Base-by-base conservation (phyloP, 2,797 vertebrate species). In the Muscicapa comitata region DNA sequence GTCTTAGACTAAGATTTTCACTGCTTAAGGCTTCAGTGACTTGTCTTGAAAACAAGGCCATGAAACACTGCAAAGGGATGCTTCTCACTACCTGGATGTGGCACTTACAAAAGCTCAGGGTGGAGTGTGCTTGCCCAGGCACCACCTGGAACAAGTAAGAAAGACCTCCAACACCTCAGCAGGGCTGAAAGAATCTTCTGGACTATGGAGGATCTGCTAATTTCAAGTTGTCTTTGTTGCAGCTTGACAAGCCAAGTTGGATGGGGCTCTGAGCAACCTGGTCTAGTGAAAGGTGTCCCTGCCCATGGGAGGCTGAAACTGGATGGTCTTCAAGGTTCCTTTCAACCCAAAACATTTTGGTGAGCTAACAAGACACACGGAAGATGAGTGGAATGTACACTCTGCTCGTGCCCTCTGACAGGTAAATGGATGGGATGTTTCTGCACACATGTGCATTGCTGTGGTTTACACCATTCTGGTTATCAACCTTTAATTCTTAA, bases 401-500 rank as follows among this genome's bases (percentile, higher is more conserved):
- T 33, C 43, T 42, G 40, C 55, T 71, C 0, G 0, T 5, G 2
- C 12, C 53, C n/a, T 65, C 66, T 1, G 2, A 62, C 59, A 72
- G 19, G 40, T 42, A 54, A 68, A 62, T 18, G 40, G 25, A 57
- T 45, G 77, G 77, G 74, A 75, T 28, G 40, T 29, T 80, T 86
- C 74, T 84, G 59, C 40, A 92, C 33, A 50, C 40, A 25, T 1
- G 3, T 54, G 31, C 18, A 5, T 21, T 58, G 43, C 65, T 75
- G 23, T 13, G 40, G 5, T 83, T 62, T 62, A 42, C 31, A 48
- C 19, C 24, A 11, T 43, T 95, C 81, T 55, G 28, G 26, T 61
- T 43, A 72, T 24, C 42, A 70, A 54, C 17, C 43, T 65, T 65
- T 33, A 78, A 93, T 54, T 80, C 62, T 80, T 70, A 55, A 84